Evolutionary conservation across 2,797 vertebrate species (phyloP).

Genomic region (Todus mexicanus): DNA sequence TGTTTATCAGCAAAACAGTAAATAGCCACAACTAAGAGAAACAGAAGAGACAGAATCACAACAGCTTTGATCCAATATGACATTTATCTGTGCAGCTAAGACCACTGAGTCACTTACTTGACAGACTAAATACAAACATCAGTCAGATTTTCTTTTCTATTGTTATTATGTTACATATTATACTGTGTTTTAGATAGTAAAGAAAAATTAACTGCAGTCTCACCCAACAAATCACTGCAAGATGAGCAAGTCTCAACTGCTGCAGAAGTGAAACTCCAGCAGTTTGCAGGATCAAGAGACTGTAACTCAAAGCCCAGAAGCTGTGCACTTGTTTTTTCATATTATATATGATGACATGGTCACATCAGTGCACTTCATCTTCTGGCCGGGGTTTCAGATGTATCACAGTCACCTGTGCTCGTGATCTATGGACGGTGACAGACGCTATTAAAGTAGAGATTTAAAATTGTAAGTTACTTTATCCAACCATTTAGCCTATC

Average conservation of each 20-base stretch:
- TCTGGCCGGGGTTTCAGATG: not conserved
- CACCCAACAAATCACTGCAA: not conserved
- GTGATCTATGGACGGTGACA: not conserved
- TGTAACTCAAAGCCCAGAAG: not conserved
- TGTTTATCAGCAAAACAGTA: not conserved
- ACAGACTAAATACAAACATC: not conserved
- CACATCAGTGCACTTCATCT: not conserved
- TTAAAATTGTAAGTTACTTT: not conserved
- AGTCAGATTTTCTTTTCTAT: not conserved
- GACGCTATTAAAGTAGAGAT: not conserved
- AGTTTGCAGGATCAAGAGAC: not conserved
- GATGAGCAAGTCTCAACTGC: conserved; percentile 13
- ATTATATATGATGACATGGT: not conserved
- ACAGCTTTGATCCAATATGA: not conserved
- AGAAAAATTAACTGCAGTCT: not conserved
- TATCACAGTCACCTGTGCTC: not conserved
- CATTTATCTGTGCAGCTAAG: not conserved
- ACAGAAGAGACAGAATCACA: not conserved
- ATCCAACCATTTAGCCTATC: not conserved
- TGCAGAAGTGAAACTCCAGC: not conserved
- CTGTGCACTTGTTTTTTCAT: not conserved
- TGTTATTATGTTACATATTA: not conserved
- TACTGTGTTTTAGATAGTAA: not conserved
- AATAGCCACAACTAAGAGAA: not conserved
- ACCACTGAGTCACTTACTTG: not conserved